Evolutionary conservation across 1,140 invertebrate genomes (phyloP), one percentile per base, ranked within the genome.

Genomic region (Saxidomus purpurata): DNA sequence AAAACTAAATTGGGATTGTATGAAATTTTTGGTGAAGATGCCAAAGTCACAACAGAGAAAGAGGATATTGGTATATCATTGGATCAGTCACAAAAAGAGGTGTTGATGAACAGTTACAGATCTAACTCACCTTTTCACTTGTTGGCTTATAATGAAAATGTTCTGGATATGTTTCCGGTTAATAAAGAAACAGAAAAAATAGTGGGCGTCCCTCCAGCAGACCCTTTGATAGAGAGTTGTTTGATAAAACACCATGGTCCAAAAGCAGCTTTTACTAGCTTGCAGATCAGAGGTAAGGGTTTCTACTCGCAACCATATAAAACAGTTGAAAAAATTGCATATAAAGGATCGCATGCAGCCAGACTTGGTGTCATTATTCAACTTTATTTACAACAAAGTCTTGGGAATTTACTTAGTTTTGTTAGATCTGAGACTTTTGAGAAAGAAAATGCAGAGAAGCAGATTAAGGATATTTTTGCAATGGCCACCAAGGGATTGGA

Each of bases 401-500:
- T 85, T 9, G 82, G 82, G 2, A 71, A 71, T 22, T 71, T 85
- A 11, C 25, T 84, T 19, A 1, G 8, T 2, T 47, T 25, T n/a
- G 11, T 84, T 1, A n/a, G 22, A 25, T 4, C 59, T 43, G 61
- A 69, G 6, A 31, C 9, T 34, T 36, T 85, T 1, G 28, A 34
- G 31, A 85, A 85, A 52, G 43, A 85, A 49, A 47, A 38, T 6
- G 17, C 8, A 19, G 22, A 11, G 17, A 49, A 36, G 8, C 25
- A 40, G 63, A 31, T n/a, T 4, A 71, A 71, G n/a, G 61, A 85
- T 31, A 71, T 69, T 74, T 85, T 85, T 47, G 82, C 82, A 13
- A 85, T 71, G 38, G 25, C 63, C 3, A 89, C 87, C 2, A 89
- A 89, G 43, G 9, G 79, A 36, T 28, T 83, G 11, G 80, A 89